Base-by-base conservation (phyloP, 1,140 invertebrate genomes). In the Ganaspis sp. region DNA sequence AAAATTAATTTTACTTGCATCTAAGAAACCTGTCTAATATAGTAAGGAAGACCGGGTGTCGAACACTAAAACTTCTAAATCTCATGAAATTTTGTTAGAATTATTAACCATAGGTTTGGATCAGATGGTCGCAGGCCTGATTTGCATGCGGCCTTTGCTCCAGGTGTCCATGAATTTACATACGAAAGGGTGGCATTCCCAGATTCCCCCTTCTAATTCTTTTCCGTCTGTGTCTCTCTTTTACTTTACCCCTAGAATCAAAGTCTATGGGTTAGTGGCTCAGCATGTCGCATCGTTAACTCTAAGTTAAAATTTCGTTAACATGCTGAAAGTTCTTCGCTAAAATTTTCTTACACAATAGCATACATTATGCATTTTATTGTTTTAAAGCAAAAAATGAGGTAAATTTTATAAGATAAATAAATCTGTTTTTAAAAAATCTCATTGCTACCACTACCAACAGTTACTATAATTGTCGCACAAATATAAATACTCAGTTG, bases 81-180 rank as follows among this genome's bases (percentile, higher is more conserved):
- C 54, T 64, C 54, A 64, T 64, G 21, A 64, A 64, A 64, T 64
- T 64, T 26, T 12, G 21, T 23, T 26, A 29, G 23, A 64, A 64
- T 64, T 64, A 45, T 45, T 72, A 49, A 69, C 15, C 38, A 38
- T 34, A 29, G 77, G 75, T 72, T 73, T 77, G 38, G 70, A 79
- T 81, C 80, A 76, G 78, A 82, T 79, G 81, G 79, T 70, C 83
- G 72, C 72, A 76, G 84, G 84, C 78, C 83, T 85, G 85, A 90
- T 90, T 89, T 90, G 87, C 89, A 89, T 89, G 84, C 81, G 87
- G 82, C 85, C 87, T 86, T 87, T 89, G 84, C 86, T 86, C 88
- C 89, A 90, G 87, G 88, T 90, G 88, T 89, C 81, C 85, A 78
- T 69, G 78, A 83, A 89, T 90, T 89, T 90, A 87, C 88, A 90